Conservation (phyloP, 2,888 invertebrate species). For the Zootermopsis nevadensis region DNA sequence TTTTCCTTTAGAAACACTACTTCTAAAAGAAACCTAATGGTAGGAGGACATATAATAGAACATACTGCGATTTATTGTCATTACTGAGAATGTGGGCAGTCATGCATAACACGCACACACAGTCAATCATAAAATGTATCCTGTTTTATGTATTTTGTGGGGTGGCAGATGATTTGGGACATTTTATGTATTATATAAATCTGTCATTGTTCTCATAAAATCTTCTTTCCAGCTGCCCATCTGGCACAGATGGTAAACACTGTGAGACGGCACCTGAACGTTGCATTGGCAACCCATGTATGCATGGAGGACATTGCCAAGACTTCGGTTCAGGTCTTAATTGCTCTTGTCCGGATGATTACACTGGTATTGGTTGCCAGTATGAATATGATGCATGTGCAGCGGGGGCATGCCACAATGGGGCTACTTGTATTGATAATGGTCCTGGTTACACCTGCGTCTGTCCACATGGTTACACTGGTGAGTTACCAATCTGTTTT, state of each 20-base stretch:
- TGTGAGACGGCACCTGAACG: constrained; percentile 97
- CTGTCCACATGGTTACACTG: constrained; percentile 83
- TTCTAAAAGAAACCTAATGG: too few relatives aligned
- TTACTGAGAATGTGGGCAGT: too few relatives aligned
- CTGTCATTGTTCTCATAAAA: too few relatives aligned
- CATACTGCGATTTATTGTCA: too few relatives aligned
- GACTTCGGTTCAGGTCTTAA: constrained; percentile 96
- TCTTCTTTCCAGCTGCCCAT: constrained; percentile 76
- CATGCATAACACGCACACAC: too few relatives aligned
- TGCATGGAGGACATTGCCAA: constrained; percentile 95
- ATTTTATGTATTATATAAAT: too few relatives aligned
- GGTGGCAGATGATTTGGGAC: too few relatives aligned
- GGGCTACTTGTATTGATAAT: constrained; percentile 90
- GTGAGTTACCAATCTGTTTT: constrained; percentile 55
- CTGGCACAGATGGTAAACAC: constrained; percentile 95
- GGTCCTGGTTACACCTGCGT: constrained; percentile 87
- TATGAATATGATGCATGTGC: constrained; percentile 94
- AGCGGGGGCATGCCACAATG: constrained; percentile 90
- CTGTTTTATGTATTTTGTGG: too few relatives aligned
- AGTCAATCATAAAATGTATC: too few relatives aligned
- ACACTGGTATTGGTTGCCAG: constrained; percentile 89
- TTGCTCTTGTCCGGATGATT: constrained; percentile 90
- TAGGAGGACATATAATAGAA: too few relatives aligned
- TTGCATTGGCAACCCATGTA: constrained; percentile 92
- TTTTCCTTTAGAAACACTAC: too few relatives aligned